These are phyloP conservation scores for Druceiella hillmani DNA, from an alignment of 2,888 invertebrate genomes.

Conservation along the genomic window DNA sequence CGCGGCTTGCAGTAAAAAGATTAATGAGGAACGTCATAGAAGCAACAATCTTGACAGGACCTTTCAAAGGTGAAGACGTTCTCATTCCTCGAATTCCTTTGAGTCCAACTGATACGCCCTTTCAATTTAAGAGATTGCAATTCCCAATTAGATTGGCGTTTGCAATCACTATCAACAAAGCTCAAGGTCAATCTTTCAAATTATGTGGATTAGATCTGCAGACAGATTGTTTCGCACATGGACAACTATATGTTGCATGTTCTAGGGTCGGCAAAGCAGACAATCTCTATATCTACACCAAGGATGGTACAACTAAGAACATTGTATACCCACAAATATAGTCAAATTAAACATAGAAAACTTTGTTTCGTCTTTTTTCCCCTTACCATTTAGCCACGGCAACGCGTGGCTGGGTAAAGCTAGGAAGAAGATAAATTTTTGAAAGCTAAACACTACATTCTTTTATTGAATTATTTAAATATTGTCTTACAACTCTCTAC, in stretches of 20 bases:
- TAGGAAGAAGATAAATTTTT: too few relatives aligned
- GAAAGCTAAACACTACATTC: too few relatives aligned
- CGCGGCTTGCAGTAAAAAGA: constrained; percentile 14
- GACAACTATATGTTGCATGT: constrained; percentile 3
- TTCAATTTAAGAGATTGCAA: constrained; percentile 15
- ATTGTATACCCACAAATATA: too few relatives aligned
- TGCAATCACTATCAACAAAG: constrained; percentile 7
- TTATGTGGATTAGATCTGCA: too few relatives aligned
- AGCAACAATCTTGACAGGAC: constrained; percentile 15
- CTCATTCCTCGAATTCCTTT: constrained; percentile 10
- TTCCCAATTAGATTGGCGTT: constrained; percentile 15
- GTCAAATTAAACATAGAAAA: too few relatives aligned
- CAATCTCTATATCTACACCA: constrained; percentile 13
- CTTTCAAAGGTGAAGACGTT: constrained; percentile 12
- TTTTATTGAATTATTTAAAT: too few relatives aligned
- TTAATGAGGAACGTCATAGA: constrained; percentile 14
- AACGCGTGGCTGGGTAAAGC: too few relatives aligned
- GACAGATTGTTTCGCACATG: constrained; percentile 1
- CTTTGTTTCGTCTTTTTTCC: too few relatives aligned
- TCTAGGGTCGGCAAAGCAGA: constrained; percentile 15
- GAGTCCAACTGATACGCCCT: constrained; percentile 12
- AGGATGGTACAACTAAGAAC: constrained; percentile 15
- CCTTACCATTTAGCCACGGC: too few relatives aligned
- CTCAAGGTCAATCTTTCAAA: too few relatives aligned
- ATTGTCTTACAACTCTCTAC: too few relatives aligned